Percentiles rank a stretch among this genome's conserved stretches.
These are phyloP conservation scores for Falco berigora DNA, from an alignment of 2,797 vertebrate species.

Conservation along the genomic window DNA sequence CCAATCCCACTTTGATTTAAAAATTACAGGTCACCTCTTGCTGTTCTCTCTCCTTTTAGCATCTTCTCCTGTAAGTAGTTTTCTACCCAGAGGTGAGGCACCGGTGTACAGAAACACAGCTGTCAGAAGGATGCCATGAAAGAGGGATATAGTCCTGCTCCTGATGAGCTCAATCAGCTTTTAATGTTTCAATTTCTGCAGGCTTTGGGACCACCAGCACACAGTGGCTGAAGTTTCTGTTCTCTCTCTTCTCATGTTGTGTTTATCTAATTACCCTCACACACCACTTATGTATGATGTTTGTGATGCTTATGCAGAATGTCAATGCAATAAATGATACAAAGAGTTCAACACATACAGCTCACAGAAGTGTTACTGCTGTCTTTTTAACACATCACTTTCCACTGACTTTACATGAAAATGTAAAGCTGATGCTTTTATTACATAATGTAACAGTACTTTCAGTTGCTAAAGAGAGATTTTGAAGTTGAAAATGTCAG, in stretches of 20 bases:
- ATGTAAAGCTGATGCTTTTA: background rate
- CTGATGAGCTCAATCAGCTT: background rate
- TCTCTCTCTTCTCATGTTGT: background rate
- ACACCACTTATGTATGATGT: background rate
- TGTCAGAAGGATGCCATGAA: background rate
- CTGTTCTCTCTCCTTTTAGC: background rate
- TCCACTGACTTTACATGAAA: background rate
- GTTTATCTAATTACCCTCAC: background rate
- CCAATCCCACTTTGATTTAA: background rate
- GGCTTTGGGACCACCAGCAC: background rate
- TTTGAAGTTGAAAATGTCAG: background rate
- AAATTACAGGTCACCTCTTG: background rate
- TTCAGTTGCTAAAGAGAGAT: background rate
- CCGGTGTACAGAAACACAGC: accelerated
- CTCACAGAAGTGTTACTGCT: background rate
- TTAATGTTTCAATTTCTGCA: background rate
- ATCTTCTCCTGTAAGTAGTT: background rate
- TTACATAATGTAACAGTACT: background rate
- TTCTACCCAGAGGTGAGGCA: background rate
- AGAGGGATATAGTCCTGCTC: background rate
- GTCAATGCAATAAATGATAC: background rate
- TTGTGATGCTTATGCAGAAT: background rate
- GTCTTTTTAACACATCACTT: background rate
- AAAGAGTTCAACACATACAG: background rate
- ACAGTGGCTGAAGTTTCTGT: accelerated